Conservation (phyloP, 2,797 vertebrate genomes). For the Moxostoma hubbsi region DNA sequence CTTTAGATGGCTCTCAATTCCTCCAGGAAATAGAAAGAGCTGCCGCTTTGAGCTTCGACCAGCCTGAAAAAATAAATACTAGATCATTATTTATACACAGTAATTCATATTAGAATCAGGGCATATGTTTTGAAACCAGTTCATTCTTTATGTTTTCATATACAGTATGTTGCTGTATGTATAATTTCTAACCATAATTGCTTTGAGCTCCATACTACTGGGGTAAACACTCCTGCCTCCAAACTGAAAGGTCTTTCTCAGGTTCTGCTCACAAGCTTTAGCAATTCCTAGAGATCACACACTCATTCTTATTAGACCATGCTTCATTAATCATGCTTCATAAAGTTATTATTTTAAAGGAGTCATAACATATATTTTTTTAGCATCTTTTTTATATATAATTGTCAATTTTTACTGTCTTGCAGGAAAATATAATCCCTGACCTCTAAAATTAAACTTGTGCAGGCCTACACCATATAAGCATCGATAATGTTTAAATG, state of each 20-base stretch:
- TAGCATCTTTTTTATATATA: too few relatives aligned
- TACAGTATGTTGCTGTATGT: background rate
- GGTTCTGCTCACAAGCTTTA: slow-evolving; percentile 93
- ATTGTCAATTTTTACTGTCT: too few relatives aligned
- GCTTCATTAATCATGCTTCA: background rate
- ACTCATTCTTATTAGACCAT: background rate
- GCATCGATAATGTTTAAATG: too few relatives aligned
- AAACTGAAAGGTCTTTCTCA: slow-evolving; percentile 88
- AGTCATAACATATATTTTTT: background rate
- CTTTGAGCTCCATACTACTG: slow-evolving; percentile 91
- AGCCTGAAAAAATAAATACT: slow-evolving; percentile 74
- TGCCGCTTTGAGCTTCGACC: slow-evolving; percentile 97
- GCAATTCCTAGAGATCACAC: slow-evolving; percentile 82
- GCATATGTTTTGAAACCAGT: too few relatives aligned
- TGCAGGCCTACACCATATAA: too few relatives aligned
- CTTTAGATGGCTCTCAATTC: slow-evolving; percentile 92
- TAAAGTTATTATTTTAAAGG: background rate
- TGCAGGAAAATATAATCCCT: too few relatives aligned
- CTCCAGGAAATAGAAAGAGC: slow-evolving; percentile 92
- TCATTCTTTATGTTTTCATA: too few relatives aligned
- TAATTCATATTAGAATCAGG: background rate
- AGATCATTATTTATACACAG: background rate
- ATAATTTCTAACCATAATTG: slow-evolving; percentile 89
- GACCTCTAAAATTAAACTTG: too few relatives aligned
- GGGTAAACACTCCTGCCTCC: slow-evolving; percentile 87